Evolutionary conservation across 2,888 invertebrate species (phyloP).

Genomic region (Endomychus coccineus): DNA sequence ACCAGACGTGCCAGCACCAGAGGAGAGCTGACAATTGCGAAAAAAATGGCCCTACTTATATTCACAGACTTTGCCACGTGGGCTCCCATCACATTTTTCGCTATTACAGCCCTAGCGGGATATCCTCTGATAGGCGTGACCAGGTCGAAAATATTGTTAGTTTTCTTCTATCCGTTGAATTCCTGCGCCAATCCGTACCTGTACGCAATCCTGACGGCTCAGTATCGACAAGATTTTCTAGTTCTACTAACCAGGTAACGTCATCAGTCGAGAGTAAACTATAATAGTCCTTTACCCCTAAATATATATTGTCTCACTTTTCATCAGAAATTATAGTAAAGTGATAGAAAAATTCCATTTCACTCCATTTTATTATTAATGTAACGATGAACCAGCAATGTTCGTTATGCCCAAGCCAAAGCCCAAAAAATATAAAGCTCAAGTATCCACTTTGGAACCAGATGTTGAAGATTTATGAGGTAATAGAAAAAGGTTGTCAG

Average conservation of each 20-base stretch:
- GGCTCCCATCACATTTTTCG: conserved; percentile 86
- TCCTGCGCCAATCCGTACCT: conserved; percentile 90
- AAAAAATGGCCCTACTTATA: conserved; percentile 82
- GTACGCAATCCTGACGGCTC: conserved; percentile 83
- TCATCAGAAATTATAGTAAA: no score
- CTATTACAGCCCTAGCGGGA: conserved; percentile 77
- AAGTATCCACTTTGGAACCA: no score
- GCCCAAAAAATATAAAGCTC: no score
- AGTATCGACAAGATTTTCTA: conserved; percentile 71
- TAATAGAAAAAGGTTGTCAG: no score
- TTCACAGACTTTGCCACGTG: conserved; percentile 79
- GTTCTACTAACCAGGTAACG: conserved; percentile 58
- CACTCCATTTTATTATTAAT: no score
- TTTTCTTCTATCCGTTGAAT: conserved; percentile 87
- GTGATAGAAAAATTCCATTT: no score
- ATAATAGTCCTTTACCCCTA: no score
- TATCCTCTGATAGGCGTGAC: conserved; percentile 77
- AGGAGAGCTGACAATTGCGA: conserved; percentile 70
- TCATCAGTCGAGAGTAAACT: no score
- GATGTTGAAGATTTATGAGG: no score
- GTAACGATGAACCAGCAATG: no score
- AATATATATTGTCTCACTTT: no score
- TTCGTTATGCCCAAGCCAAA: no score
- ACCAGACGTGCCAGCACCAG: conserved; percentile 50
- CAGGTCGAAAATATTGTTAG: conserved; percentile 71